Evolutionary conservation across 2,888 invertebrate genomes (phyloP), one percentile per base, ranked within the genome.

Genomic region (Pheosia tremula): DNA sequence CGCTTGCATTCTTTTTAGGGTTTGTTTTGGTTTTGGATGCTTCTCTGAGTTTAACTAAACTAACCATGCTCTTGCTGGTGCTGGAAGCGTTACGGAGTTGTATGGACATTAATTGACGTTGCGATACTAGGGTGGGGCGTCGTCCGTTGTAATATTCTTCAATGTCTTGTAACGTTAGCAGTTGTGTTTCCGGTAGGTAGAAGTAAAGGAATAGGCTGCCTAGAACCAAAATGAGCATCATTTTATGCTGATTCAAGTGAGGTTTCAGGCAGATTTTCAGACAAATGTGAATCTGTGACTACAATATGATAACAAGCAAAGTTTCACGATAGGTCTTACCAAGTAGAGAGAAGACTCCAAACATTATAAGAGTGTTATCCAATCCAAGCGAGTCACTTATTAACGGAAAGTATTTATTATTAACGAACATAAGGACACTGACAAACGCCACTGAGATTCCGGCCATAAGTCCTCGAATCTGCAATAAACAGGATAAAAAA

Each of bases 131-230:
- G 0, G 90, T 87, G 9, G 90, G 80, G 0, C 90, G 91, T 8
- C 93, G 85, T 0, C 94, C 94, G 7, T 94, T 95, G 74, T 94
- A 96, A 71, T 95, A 95, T 72, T 96, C 96, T 82, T 96, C 96
- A 56, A 96, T 96, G 79, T 96, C 96, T 82, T 95, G 95, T 1
- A 96, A 86, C 0, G 95, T 93, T 71, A 94, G 91, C 10, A 92
- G 94, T 78, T 95, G 95, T 4, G 96, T 96, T 83, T 96, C 96
- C 1, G 96, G 95, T 13, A 96, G 80, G 64, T 84, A 95, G 56
- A 91, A 81, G 68, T 93, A 95, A 60, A 96, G 90, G 77, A 94
- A 95, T 38, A 95, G 63, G 2, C 93, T 84, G 49, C 94, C 95
- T 90, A 80, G 5, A 75, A 88, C 11, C 8, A 47, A 47, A 47